Evolutionary conservation across 2,797 vertebrate genomes (phyloP), one percentile per base, ranked within the genome.

Genomic region (Phoebastria nigripes): DNA sequence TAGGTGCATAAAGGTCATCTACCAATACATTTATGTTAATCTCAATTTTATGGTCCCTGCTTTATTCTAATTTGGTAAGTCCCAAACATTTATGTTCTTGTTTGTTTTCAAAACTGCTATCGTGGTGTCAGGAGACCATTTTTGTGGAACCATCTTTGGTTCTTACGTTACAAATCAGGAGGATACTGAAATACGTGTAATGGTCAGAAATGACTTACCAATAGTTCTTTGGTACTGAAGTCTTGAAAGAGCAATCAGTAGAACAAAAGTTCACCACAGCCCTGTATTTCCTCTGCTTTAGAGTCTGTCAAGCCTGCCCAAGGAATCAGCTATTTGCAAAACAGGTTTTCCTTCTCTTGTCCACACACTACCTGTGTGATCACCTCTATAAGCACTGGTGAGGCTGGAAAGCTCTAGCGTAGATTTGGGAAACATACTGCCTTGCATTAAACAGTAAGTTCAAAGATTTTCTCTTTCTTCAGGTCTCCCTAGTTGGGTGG

Each of bases 81-180:
- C 97, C 97, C 98, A 90, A 98, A 97, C 41, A 87, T 98, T 98
- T 96, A 51, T 52, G 25, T 18, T 62, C 61, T 70, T 46, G 55
- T 91, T 97, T 89, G 85, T 83, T 96, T 91, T 96, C 72, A 77
- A 91, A 77, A 67, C 37, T 6, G 11, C 86, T 96, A 11, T 90
- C 11, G 2, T 11, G 15, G 47, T 90, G 24, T 79, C 82, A 85
- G 90, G 65, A 92, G 77, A 73, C 29, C 41, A 35, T 81, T 89
- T 72, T 73, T 74, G 81, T 89, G 80, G 70, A 94, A 73, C 18
- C 31, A 4, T 67, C 74, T 80, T 76, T 73, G 62, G 21, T 54
- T 35, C 55, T 69, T 24, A 1, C 6, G 28, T 25, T 44, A 9
- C 35, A 33, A 41, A 18, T 22, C 8, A 79, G 15, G 76, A 89